Conservation (phyloP, 2,113 vertebrate species). For the Sula dactylatra region DNA sequence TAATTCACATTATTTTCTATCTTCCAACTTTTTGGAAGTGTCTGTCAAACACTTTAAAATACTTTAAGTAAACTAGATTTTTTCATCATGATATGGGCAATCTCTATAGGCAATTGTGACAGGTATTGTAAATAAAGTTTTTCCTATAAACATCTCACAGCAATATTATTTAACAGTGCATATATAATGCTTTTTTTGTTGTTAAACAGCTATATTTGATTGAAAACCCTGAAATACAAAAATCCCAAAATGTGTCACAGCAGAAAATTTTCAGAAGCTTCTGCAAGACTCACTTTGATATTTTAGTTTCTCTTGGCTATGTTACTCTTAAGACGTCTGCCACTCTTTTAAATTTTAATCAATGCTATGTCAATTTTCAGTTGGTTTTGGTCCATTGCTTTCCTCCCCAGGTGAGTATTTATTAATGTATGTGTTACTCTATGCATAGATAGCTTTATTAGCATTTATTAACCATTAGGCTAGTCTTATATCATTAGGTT, state of each 20-base stretch:
- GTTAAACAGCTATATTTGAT: not conserved
- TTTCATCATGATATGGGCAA: not conserved
- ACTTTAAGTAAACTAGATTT: not conserved
- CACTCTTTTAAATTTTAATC: not conserved
- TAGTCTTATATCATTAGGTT: not conserved
- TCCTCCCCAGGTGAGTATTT: not conserved
- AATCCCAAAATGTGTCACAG: not conserved
- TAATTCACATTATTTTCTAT: not conserved
- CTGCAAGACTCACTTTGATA: not conserved
- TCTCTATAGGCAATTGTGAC: not conserved
- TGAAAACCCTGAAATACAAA: not conserved
- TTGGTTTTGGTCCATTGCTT: not conserved
- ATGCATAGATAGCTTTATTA: not conserved
- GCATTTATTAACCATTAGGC: not conserved
- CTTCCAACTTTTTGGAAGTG: not conserved
- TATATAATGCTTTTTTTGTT: not conserved
- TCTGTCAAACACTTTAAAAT: conserved; percentile 25
- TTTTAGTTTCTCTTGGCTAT: not conserved
- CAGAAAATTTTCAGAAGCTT: not conserved
- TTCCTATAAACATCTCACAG: not conserved
- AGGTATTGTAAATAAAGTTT: not conserved
- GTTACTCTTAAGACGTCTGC: not conserved
- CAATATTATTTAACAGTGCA: not conserved
- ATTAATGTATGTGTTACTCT: not conserved
- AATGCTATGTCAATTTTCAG: not conserved